Evolutionary conservation across 2,888 invertebrate genomes (phyloP).

Genomic region (Ichneumoninae sp.): DNA sequence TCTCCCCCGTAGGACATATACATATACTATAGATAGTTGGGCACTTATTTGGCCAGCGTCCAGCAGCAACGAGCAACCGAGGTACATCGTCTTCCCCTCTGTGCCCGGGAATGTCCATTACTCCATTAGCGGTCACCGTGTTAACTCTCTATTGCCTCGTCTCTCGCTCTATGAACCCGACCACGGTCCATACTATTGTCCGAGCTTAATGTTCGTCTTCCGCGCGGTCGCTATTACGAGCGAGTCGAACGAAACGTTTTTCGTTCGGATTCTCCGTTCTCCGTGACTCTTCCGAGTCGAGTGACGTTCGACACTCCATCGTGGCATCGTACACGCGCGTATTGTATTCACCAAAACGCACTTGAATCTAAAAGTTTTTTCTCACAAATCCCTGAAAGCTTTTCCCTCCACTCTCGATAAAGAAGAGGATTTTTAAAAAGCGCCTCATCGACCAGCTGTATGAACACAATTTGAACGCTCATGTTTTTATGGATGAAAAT

Average conservation of each 20-base stretch:
- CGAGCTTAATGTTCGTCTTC: slow-evolving; percentile 70
- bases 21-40: slow-evolving; percentile 60
- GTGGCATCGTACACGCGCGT: not conserved
- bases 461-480: not conserved
- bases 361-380: slow-evolving; percentile 33
- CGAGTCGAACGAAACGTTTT: slow-evolving; percentile 42
- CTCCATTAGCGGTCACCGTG: slow-evolving; percentile 81
- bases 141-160: slow-evolving; percentile 80
- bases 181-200: slow-evolving; percentile 75
- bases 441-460: not conserved
- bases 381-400: slow-evolving; percentile 4
- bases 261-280: slow-evolving; percentile 6
- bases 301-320: slow-evolving; percentile 35
- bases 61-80: slow-evolving; percentile 67
- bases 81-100: slow-evolving; percentile 56
- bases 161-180: slow-evolving; percentile 72
- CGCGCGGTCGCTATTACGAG: slow-evolving; percentile 30
- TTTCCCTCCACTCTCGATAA: not conserved
- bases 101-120: slow-evolving; percentile 78
- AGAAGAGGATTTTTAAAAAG: not conserved
- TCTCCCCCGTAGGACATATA: not conserved
- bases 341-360: slow-evolving; percentile 6
- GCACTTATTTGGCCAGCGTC: slow-evolving; percentile 79
- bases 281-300: slow-evolving; percentile 28
- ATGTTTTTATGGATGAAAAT: not conserved